Percentiles rank a stretch among this genome's conserved stretches.
Conservation (phyloP, 64 coral and sea anemone genomes). For the Montipora efflorescens region DNA sequence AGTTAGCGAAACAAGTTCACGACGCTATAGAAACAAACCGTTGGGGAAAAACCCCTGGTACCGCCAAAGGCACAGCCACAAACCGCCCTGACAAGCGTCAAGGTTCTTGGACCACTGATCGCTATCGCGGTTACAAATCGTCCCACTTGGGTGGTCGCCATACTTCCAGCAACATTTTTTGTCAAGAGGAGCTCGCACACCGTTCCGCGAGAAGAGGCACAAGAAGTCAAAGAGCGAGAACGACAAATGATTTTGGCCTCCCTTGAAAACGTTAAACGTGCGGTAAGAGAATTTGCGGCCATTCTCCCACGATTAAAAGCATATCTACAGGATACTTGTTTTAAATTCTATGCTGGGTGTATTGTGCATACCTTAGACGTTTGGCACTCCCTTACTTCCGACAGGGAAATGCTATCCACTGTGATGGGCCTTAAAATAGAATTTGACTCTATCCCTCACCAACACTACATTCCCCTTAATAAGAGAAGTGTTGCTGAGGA, state of each 20-base stretch:
- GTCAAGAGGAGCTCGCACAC: background rate
- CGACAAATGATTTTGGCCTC: background rate
- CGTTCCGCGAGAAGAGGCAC: background rate
- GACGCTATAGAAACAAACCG: conserved; percentile 16
- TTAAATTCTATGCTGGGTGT: background rate
- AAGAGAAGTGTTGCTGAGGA: background rate
- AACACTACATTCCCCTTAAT: background rate
- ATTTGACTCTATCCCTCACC: background rate
- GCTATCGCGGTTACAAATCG: background rate
- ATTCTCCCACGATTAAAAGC: background rate
- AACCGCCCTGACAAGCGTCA: too few species aligned
- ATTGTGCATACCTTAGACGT: background rate
- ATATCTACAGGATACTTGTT: background rate
- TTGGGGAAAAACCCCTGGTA: background rate
- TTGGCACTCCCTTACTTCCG: conserved; percentile 10
- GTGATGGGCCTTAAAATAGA: background rate
- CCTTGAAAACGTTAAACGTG: background rate
- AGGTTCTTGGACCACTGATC: too few species aligned
- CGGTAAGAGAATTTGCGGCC: background rate
- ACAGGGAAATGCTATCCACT: conserved; percentile 26
- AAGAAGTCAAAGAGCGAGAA: background rate
- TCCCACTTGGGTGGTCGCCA: background rate
- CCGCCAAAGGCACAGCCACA: background rate
- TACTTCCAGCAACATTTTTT: background rate
- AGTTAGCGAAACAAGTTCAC: background rate